Conservation (phyloP, 2,888 invertebrate genomes). For the Dynastes hyllus region DNA sequence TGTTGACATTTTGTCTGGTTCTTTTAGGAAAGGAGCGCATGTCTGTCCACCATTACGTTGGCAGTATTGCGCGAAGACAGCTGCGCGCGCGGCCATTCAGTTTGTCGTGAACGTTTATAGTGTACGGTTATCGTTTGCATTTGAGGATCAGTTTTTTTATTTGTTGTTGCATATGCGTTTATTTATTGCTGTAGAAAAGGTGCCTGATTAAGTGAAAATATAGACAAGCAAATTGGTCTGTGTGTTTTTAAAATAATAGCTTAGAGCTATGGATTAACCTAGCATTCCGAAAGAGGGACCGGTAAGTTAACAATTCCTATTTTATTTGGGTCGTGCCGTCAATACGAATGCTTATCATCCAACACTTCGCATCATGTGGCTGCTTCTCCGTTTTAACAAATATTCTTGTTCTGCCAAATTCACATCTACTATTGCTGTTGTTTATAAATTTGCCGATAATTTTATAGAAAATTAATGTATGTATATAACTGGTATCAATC, state of each 20-base stretch:
- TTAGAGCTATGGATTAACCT: conserved; percentile 40
- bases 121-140: conserved; percentile 54
- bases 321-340: conserved; percentile 45
- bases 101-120: conserved; percentile 57
- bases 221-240: conserved; percentile 15
- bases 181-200: conserved; percentile 51
- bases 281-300: conserved; percentile 39
- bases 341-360: conserved; percentile 44
- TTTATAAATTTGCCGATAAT: conserved; percentile 2
- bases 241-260: conserved; percentile 32
- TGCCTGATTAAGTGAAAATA: conserved; percentile 37
- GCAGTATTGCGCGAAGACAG: conserved; percentile 66
- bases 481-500: background rate
- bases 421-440: background rate
- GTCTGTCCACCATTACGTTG: conserved; percentile 65
- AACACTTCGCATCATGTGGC: conserved; percentile 32
- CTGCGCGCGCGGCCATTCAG: conserved; percentile 71
- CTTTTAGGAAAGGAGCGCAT: conserved; percentile 58
- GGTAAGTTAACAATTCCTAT: conserved; percentile 47
- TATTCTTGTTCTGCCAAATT: background rate
- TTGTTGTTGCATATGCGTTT: conserved; percentile 55
- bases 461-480: background rate
- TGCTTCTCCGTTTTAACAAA: conserved; percentile 17
- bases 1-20: conserved; percentile 57
- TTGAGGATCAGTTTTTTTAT: conserved; percentile 48